Percentiles rank a stretch among this genome's conserved stretches.
These are phyloP conservation scores for Meghimatium bilineatum DNA, from an alignment of 2,888 invertebrate species.

Conservation along the genomic window DNA sequence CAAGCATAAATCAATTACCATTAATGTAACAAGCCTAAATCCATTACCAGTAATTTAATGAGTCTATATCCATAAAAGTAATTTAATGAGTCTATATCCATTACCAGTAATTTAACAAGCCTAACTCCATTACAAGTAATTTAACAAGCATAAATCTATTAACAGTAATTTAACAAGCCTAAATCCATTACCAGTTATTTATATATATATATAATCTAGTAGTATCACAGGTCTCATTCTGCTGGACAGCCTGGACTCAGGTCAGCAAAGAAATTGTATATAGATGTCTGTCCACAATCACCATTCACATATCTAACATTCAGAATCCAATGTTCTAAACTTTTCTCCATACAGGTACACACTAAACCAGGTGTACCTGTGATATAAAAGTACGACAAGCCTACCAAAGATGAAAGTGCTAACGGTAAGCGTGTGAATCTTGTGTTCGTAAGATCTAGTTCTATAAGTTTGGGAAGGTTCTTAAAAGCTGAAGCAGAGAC, in stretches of 20 bases:
- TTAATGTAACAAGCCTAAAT: too few species aligned
- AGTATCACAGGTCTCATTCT: too few species aligned
- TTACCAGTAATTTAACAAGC: too few species aligned
- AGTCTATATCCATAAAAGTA: too few species aligned
- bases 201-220: too few species aligned
- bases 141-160: too few species aligned
- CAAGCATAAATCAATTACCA: too few species aligned
- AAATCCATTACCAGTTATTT: too few species aligned
- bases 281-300: background rate
- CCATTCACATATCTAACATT: background rate
- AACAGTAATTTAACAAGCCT: too few species aligned
- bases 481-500: background rate
- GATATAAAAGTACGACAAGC: background rate
- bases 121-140: too few species aligned
- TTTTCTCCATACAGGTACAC: slow-evolving; percentile 3
- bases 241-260: background rate
- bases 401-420: background rate
- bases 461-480: background rate
- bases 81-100: too few species aligned
- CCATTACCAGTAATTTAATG: too few species aligned
- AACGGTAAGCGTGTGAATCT: background rate
- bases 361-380: background rate
- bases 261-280: background rate
- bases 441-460: background rate
- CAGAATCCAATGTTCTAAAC: background rate